Evolutionary conservation across 2,888 invertebrate genomes (phyloP), one percentile per base, ranked within the genome.

Genomic region (Macrosiphum euphorbiae): DNA sequence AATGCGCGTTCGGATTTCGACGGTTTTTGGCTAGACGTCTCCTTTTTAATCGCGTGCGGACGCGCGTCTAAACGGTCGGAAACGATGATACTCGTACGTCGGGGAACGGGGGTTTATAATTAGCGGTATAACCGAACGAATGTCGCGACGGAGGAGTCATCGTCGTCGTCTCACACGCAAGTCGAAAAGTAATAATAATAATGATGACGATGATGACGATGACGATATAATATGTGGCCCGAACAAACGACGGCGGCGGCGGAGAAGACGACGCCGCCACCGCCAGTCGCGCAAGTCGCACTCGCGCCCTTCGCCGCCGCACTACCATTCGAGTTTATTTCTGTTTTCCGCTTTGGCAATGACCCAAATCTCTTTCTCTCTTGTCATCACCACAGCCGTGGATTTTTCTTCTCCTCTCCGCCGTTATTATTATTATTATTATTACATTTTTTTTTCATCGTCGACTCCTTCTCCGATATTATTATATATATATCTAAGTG

Each of bases 261-360:
- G 55, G 28, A 47, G 44, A n/a, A 44, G 58, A 35, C 26, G 86
- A 87, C 85, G 91, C 16, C 91, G 61, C 55, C 91, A n/a, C 26
- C 47, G 58, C 58, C 86, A 24, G 58, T 41, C 35, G 52, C 26
- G 58, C 52, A 89, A 78, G 78, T 78, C 88, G 47, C 47, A 41
- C 11, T 58, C 26, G 41, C 61, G 16, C 58, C 86, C 47, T 50
- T 55, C 50, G 61, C 35, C 35, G 92, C 24, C 55, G 55, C 88
- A 84, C 92, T 35, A 55, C 88, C 88, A 55, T 44, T n/a, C 16
- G 85, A 90, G 90, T 90, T 93, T 93, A 93, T 93, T 93, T 93
- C 93, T 90, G 93, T 93, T 93, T 93, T 93, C 93, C 93, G 85
- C 85, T 61, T 50, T 93, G 93, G 93, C 90, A 44, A 58, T 35